Evolutionary conservation across 1,140 invertebrate species (phyloP), one percentile per base, ranked within the genome.

Genomic region (Uloborus diversus): DNA sequence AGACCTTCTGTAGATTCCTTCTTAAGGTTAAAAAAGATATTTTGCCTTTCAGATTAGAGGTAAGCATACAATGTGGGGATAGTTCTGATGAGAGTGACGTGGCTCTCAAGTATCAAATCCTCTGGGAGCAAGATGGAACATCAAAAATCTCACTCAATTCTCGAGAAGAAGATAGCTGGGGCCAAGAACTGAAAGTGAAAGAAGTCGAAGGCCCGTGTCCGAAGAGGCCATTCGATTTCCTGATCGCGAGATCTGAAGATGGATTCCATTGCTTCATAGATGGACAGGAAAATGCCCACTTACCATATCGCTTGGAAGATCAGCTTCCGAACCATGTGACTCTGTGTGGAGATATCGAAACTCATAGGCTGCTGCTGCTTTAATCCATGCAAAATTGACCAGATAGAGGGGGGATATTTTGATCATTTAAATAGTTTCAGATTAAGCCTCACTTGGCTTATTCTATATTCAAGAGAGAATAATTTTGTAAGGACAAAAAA

Each of bases 261-360:
- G 47, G 49, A 1, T 61, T 79, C 30, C 27, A 17, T 17, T 68
- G 64, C 37, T 68, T 61, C 30, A n/a, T 69, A 3, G 51, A 79
- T 35, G 76, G 76, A 11, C 1, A 28, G 17, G 64, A 79, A 32
- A 64, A 69, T 13, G 27, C 35, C 9, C 33, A 53, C 20, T 37
- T 79, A 3, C 76, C 76, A 14, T 69, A 68, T 25, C 33, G 76
- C 9, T 5, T 79, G 33, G 76, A 79, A 49, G 76, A 69, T 25
- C 17, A 5, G 14, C 32, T 37, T n/a, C 76, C 76, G 3, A 37
- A 79, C 14, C 53, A 79, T 28, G 56, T 79, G 35, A 68, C 76
- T 49, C 4, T 79, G 2, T 30, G 28, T 32, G 76, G 76, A 13
- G 65, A 79, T 25, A 32, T 79, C 5, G 64, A 68, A 30, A 47